Base-by-base conservation (phyloP, 2,113 vertebrate species). In the Panurus biarmicus region DNA sequence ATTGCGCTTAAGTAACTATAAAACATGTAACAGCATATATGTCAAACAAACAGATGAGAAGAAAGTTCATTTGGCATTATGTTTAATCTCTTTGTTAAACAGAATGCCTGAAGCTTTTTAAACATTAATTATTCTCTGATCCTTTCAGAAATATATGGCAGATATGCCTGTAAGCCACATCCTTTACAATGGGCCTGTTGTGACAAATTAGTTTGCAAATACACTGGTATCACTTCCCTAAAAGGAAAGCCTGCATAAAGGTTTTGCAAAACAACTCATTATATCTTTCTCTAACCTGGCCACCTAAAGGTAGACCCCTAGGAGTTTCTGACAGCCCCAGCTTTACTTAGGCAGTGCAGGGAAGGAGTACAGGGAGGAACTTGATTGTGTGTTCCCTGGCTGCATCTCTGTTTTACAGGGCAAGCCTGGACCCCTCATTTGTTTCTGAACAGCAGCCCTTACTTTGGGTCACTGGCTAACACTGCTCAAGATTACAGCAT, bases 131-230 rank as follows among this genome's bases (percentile, higher is more conserved):
- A n/a, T 75, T 90, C 90, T 97, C 69, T 91, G 76, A 91, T 91
- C 69, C 45, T 18, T 92, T 93, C 72, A 80, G 72, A 80, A 91
- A 77, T 88, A 62, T 9, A 21, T 51, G 54, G 29, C 42, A 75
- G n/a, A 26, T 76, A 44, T 94, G 83, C 70, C 94, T 82, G 33
- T 40, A 45, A 89, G 83, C 81, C 64, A 67, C 50, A 20, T 87
- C 54, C 87, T 94, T 94, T 93, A 64, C 71, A 75, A 0, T n/a
- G 48, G 51, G 77, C 33, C 44, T 95, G 70, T 77, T 94, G 38
- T 29, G 57, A 87, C 90, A 96, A 83, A 94, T 96, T 92, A 74
- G 74, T 89, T 87, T 93, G 83, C 42, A 85, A 89, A 89, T 92
- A 65, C 10, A 19, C 33, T 91, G 7, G 22, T 83, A 86, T 90